Evolutionary conservation across 1,140 invertebrate species (phyloP), one percentile per base, ranked within the genome.

Genomic region (Lutraria rhynchaena): DNA sequence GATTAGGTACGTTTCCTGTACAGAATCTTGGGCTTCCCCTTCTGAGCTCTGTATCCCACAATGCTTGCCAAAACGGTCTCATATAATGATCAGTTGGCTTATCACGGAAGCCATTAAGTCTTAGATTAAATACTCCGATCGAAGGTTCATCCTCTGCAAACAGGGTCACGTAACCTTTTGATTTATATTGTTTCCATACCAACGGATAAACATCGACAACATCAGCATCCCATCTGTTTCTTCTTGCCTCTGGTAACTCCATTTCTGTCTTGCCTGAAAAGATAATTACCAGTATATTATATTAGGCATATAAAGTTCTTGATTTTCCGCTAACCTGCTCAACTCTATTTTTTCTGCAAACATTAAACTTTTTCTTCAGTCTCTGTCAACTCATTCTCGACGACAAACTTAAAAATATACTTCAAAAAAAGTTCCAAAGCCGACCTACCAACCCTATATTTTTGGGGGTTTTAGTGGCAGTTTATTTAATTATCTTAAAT

Each of bases 1-100:
- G 97, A 82, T 95, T 93, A 0, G 96, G 96, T 11, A 94, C 94
- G 22, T 94, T 94, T 9, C 96, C 96, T 49, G 97, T 93, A 87
- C 98, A 99, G 71, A 75, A 95, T 76, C 94, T 87, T 11, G 86
- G 78, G 82, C 93, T 91, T 1, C 88, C 82, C 19, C 83, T 71
- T 31, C 89, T 86, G 24, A 88, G 58, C 1, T 75, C 53, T 2
- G 84, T 86, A 29, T 87, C 87, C 61, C 95, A 91, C 29, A 94
- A 90, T 15, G 85, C 86, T 55, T 88, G 87, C 89, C 89, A 91
- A 77, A 91, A 92, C 37, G 86, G 87, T 11, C 91, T 83, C 89
- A 90, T 90, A 81, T 92, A 92, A 74, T 92, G 91, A 63, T 91
- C 89, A 17, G 88, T 88, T 0, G 90, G 90, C 13, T 67, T 76